Evolutionary conservation across 2,113 vertebrate species (phyloP).

Genomic region (Clarias gariepinus): DNA sequence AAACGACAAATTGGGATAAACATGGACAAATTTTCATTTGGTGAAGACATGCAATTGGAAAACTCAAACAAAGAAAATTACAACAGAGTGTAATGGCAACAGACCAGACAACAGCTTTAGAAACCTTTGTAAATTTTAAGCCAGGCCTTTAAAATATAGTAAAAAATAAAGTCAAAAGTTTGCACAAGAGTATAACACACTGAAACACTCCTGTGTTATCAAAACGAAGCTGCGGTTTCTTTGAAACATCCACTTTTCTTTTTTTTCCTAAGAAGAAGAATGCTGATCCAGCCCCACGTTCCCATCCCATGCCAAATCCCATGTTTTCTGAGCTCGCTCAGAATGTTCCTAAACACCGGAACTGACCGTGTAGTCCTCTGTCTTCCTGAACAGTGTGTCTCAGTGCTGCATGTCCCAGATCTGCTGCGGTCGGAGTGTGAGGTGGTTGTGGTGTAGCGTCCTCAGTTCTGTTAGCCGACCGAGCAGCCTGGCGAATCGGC

Average conservation of each 20-base stretch:
- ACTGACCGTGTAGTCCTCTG: conserved; percentile 21
- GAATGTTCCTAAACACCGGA: conserved; percentile 18
- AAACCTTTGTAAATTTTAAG: conserved; percentile 10
- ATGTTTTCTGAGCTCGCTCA: neutral
- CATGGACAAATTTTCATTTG: neutral
- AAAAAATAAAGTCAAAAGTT: conserved; percentile 11
- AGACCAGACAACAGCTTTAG: neutral
- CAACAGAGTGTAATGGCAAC: neutral
- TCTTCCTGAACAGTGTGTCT: conserved; percentile 6
- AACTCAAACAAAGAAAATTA: neutral
- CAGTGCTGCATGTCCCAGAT: conserved; percentile 54
- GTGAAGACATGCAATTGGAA: neutral
- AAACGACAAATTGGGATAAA: too few species aligned
- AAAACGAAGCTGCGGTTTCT: conserved; percentile 15
- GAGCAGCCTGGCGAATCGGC: conserved; percentile 83
- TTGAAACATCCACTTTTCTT: neutral
- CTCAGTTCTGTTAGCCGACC: conserved; percentile 86
- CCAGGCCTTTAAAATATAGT: neutral
- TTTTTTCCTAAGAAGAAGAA: neutral
- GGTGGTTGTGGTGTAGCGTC: conserved; percentile 85
- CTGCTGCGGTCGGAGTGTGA: conserved; percentile 76
- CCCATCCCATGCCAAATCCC: neutral
- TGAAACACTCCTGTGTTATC: neutral
- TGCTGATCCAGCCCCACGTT: neutral
- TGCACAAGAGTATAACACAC: conserved; percentile 5